Evolutionary conservation across 1,140 invertebrate genomes (phyloP).

Genomic region (Pseudomyrmex sp.): DNA sequence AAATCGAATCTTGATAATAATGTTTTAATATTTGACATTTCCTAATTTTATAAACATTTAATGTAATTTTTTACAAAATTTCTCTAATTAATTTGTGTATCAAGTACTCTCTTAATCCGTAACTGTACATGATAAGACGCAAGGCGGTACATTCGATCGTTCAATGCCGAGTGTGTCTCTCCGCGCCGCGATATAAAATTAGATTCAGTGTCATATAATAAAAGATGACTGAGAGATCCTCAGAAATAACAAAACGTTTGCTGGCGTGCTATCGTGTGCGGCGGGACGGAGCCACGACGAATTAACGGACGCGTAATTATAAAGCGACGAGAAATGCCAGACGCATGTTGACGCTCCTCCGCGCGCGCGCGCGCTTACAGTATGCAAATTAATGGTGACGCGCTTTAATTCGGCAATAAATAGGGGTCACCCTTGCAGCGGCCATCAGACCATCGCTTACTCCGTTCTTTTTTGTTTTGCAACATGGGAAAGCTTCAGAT

Average conservation of each 20-base stretch:
- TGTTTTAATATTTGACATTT: too few relatives aligned
- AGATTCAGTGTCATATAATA: constrained; percentile 48
- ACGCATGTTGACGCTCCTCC: constrained; percentile 62
- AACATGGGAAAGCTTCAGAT: constrained; percentile 84
- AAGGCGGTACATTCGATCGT: neutral
- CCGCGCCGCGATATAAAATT: constrained; percentile 29
- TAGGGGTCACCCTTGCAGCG: constrained; percentile 83
- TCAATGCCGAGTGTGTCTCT: constrained; percentile 21
- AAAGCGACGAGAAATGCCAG: constrained; percentile 45
- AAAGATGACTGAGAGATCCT: constrained; percentile 35
- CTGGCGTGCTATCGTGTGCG: constrained; percentile 27
- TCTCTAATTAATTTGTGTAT: neutral
- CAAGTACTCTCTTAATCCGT: neutral
- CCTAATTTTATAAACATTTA: neutral
- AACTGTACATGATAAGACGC: neutral
- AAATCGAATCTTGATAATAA: too few relatives aligned
- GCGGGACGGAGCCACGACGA: constrained; percentile 33
- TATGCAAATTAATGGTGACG: constrained; percentile 85
- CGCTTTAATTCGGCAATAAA: constrained; percentile 86
- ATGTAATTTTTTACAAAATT: neutral
- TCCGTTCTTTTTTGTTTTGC: constrained; percentile 79
- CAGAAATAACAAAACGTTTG: constrained; percentile 31
- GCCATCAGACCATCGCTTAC: constrained; percentile 82
- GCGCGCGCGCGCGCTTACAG: constrained; percentile 63
- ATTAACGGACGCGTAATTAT: constrained; percentile 56